Percentiles rank a stretch among this genome's conserved stretches.
Evolutionary conservation across 2,797 vertebrate species (phyloP).

Genomic region (Buphagus erythrorhynchus): DNA sequence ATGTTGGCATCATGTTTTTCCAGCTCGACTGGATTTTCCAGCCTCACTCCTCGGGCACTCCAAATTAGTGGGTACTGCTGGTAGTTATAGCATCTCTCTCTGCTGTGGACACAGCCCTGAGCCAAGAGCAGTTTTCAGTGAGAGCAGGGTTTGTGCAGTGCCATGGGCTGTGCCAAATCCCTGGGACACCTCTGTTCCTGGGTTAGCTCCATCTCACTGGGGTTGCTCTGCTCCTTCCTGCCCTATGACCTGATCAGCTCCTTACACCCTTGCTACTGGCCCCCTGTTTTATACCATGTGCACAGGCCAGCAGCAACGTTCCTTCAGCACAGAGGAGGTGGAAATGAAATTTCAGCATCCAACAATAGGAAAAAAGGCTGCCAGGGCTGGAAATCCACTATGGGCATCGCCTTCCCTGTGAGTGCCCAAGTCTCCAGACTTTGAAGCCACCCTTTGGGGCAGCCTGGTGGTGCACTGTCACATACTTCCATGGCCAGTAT

Average conservation of each 20-base stretch:
- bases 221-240: not conserved
- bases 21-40: not conserved
- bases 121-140: not conserved
- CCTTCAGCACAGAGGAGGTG: not conserved
- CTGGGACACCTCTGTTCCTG: not conserved
- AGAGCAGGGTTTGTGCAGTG: not conserved
- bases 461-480: not conserved
- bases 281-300: not conserved
- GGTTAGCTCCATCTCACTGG: not conserved
- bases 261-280: not conserved
- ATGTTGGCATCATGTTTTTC: not conserved
- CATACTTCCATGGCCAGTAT: not conserved
- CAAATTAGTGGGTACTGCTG: not conserved
- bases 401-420: not conserved
- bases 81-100: rapidly evolving
- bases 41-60: not conserved
- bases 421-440: not conserved
- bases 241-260: rapidly evolving
- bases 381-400: not conserved
- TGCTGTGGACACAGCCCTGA: not conserved
- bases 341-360: not conserved
- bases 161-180: not conserved
- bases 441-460: not conserved
- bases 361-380: not conserved
- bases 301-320: not conserved